Base-by-base conservation (phyloP, 1,140 invertebrate species). In the Ridgeia piscesae region DNA sequence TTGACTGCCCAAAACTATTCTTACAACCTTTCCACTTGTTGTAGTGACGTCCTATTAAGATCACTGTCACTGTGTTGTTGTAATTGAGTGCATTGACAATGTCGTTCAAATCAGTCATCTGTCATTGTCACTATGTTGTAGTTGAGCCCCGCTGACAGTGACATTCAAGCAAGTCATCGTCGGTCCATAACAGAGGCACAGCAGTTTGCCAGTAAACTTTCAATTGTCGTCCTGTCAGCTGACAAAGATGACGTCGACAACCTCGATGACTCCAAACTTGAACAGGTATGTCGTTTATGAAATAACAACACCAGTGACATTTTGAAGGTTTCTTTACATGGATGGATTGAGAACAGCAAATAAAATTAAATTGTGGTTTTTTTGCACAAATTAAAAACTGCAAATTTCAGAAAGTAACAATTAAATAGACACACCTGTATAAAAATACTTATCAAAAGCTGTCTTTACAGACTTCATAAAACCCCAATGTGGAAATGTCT, bases 311-410 rank as follows among this genome's bases (percentile, higher is more conserved):
- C 42, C 4, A 11, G 4, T 89, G 89, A 17, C 4, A 14, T 89
- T 89, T 42, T 42, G 42, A 42, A 4, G 11, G 42, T 42, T 42
- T 42, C 4, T 42, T 42, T 42, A 42, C 42, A 42, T 42, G 42
- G 42, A 42, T 42, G 42, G 11, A 42, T 42, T 42, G 4, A 42
- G 42, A 11, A 42, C 4, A 42, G 42, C 42, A 42, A 42, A 42
- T 42, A 6, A 42, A 42, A 42, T 42, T 4, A 42, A 11, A 4
- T 11, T 6, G 42, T 42, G 11, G 4, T 4, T 4, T 11, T 11
- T 42, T 11, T 6, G 4, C 42, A 42, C 11, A 42, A 4, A 94
- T 95, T 97, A 94, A n/a, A n/a, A n/a, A n/a, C n/a, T n/a, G n/a
- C n/a, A n/a, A n/a, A n/a, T n/a, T n/a, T n/a, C n/a, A n/a, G n/a